Evolutionary conservation across 1,140 invertebrate genomes (phyloP), one percentile per base, ranked within the genome.

Genomic region (Lordiphosa clarofinis): DNA sequence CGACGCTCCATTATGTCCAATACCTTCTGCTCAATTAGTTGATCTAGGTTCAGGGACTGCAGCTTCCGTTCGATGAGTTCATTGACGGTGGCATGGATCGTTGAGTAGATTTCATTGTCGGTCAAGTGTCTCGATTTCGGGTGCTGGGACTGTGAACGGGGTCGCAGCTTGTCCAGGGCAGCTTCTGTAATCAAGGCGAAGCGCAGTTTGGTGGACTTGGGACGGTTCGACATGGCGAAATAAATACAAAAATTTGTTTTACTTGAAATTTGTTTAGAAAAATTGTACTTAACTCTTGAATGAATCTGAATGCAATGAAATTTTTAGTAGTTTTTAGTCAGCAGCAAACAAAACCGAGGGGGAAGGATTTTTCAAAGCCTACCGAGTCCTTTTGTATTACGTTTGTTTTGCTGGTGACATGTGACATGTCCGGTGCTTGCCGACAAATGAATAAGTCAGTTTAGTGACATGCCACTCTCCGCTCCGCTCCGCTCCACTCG

Each of bases 371-470:
- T 4, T 24, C 46, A 62, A 40, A 21, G 52, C 40, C 52, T 50
- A 62, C 58, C 56, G 3, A 8, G 28, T 13, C 53, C 36, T 47
- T 49, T 59, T 59, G 59, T 57, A 49, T 33, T 46, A n/a, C n/a
- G 38, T 66, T 38, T 28, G 57, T 52, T 35, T 21, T 69, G 54
- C 56, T 60, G 75, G 58, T 81, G 75, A 81, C 75, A 81, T 81
- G 76, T 81, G 75, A 81, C 75, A 79, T 59, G 72, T 66, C 52
- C 40, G 62, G 40, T 50, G 35, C 43, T 33, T 57, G 64, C 59
- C 40, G 37, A 38, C 54, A 68, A 65, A 55, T 56, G 70, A 61
- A 63, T 62, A 73, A 54, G 38, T 64, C 54, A 63, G 59, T 21
- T 15, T 15, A 15, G 50, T 63, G 65, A 81, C 72, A 76, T 66